Conservation (phyloP, 2,113 vertebrate species). For the Nothobranchius kuhntae region DNA sequence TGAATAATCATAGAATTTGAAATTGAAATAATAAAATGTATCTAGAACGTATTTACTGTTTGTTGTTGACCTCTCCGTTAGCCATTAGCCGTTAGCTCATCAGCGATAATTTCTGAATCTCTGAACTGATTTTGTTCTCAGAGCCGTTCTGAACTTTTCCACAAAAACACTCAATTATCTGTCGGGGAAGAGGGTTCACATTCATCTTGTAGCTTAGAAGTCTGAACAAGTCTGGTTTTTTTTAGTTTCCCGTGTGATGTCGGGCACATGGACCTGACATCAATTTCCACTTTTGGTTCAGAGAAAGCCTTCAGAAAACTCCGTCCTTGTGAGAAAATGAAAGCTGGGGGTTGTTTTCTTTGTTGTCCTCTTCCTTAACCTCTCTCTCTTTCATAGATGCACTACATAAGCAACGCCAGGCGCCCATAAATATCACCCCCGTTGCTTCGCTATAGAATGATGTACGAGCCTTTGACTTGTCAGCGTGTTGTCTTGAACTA, state of each 20-base stretch:
- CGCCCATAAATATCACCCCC: slow-evolving; percentile 51
- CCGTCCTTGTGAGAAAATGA: slow-evolving; percentile 25
- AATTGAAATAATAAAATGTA: no score
- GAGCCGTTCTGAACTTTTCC: no score
- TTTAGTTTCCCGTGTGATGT: neutral
- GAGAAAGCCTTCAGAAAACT: slow-evolving; percentile 8
- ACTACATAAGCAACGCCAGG: slow-evolving; percentile 29
- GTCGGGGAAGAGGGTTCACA: no score
- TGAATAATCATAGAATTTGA: no score
- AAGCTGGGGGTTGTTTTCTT: slow-evolving; percentile 3
- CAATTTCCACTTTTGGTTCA: slow-evolving; percentile 21
- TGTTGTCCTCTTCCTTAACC: slow-evolving; percentile 1
- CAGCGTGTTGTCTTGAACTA: slow-evolving; percentile 49
- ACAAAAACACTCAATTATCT: no score
- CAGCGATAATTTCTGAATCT: no score
- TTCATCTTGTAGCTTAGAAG: neutral
- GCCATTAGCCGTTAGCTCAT: no score
- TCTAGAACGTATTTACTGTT: no score
- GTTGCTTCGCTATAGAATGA: slow-evolving; percentile 33
- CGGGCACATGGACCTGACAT: neutral
- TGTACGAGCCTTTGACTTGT: slow-evolving; percentile 58
- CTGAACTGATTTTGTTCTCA: no score
- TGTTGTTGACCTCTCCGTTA: no score
- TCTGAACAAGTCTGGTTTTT: neutral
- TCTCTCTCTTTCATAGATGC: slow-evolving; percentile 11